A percentile compares a stretch with the other conserved stretches of the same genome.
These are phyloP conservation scores for Tachysurus fulvidraco DNA, from an alignment of 2,113 vertebrate genomes.

Conservation along the genomic window DNA sequence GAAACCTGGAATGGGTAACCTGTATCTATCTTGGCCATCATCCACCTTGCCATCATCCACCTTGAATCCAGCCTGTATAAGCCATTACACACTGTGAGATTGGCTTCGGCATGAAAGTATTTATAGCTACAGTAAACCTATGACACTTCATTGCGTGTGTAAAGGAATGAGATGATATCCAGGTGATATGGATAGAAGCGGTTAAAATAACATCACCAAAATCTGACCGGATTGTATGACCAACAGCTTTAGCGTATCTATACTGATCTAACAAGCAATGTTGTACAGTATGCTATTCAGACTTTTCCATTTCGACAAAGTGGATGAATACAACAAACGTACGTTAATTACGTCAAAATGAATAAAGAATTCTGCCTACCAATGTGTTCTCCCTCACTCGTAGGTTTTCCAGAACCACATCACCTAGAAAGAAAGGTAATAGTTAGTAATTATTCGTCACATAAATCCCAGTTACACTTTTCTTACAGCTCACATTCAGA, in stretches of 20 bases:
- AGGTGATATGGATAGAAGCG: not conserved
- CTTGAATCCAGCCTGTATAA: no score
- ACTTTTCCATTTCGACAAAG: not conserved
- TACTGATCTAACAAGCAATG: not conserved
- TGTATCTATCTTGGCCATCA: no score
- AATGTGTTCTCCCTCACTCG: constrained; percentile 93
- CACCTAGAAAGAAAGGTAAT: constrained; percentile 75
- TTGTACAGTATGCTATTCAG: not conserved
- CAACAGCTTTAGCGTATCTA: not conserved
- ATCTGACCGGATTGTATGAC: not conserved
- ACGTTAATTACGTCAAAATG: not conserved
- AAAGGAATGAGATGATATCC: not conserved
- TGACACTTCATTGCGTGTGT: no score
- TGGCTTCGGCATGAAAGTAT: not conserved
- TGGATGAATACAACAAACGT: not conserved
- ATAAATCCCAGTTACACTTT: not conserved
- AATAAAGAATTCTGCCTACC: constrained; percentile 74
- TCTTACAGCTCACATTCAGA: not conserved
- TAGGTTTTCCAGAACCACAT: constrained; percentile 93
- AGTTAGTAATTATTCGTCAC: not conserved
- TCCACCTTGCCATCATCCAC: no score
- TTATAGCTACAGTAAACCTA: not conserved
- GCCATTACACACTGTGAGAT: no score
- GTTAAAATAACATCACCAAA: not conserved
- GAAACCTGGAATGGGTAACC: no score